A percentile compares a stretch with the other conserved stretches of the same genome.
Evolutionary conservation across 2,797 vertebrate species (phyloP).

Genomic region (Characodon lateralis): DNA sequence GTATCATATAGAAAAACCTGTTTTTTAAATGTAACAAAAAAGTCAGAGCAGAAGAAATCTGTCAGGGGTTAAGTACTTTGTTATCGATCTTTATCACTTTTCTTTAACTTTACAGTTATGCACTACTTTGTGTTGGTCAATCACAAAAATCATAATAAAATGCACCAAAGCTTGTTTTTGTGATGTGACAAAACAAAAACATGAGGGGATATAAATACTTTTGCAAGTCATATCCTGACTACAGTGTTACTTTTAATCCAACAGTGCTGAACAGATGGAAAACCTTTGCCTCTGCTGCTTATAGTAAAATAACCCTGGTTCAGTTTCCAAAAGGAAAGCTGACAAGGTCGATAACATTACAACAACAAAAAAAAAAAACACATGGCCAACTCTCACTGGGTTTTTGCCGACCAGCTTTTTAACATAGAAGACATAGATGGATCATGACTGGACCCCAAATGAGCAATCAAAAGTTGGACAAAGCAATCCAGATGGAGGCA

Average conservation of each 20-base stretch:
- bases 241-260: neutral
- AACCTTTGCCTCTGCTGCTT: neutral
- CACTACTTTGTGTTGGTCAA: neutral
- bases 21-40: neutral
- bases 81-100: neutral
- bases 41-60: neutral
- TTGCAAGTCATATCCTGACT: neutral
- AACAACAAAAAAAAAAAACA: constrained; percentile 7
- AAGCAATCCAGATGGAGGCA: constrained; percentile 45
- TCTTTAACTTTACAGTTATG: neutral
- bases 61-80: neutral
- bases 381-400: neutral
- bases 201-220: neutral
- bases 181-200: neutral
- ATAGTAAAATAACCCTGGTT: neutral
- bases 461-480: constrained; percentile 48
- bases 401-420: constrained; percentile 38
- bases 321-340: neutral
- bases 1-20: neutral
- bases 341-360: neutral
- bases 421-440: constrained; percentile 19
- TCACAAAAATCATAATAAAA: neutral
- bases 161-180: neutral
- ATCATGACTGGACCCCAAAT: constrained; percentile 38
- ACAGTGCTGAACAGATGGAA: neutral